Evolutionary conservation across 1,140 invertebrate species (phyloP), one percentile per base, ranked within the genome.

Genomic region (Berghia stephanieae): DNA sequence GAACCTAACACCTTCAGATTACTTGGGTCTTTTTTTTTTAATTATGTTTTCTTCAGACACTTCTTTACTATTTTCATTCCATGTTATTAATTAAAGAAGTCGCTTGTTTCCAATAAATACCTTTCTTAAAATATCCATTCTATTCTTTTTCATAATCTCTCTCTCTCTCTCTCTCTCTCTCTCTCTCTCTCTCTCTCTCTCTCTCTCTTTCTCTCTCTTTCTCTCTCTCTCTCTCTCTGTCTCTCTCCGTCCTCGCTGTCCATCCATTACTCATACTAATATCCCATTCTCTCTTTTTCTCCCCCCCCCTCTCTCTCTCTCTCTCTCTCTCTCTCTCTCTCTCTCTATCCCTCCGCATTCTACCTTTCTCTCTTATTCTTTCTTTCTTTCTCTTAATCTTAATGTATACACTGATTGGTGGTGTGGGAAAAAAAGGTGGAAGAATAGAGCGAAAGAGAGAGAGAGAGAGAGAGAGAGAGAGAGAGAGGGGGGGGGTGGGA

Each of bases 81-180:
- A 31, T 31, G 63, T 67, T 8, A 18, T 8, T 67, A 16, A 4
- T 3, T 67, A 38, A 13, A 21, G 8, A 38, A 10, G 57, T 60
- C n/a, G 8, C 5, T 60, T n/a, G 8, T n/a, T 60, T 5, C 8
- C n/a, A 27, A 31, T 60, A n/a, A 27, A 31, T 31, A 60, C 34
- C 8, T 31, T 27, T 24, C 8, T n/a, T n/a, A 27, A 31, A n/a
- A n/a, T 60, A n/a, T 60, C 8, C 6, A 6, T n/a, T 60, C n/a
- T 60, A 31, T n/a, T 60, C n/a, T 24, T n/a, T 60, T n/a, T 60
- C n/a, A 27, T 31, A 27, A n/a, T 60, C 55, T 60, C 55, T 60
- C 55, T 60, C 55, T 60, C 55, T 60, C 4, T 60, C 55, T 60
- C 55, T 60, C 55, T 60, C 55, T 60, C 55, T 60, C 55, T 60